Percentiles rank a stretch among this genome's conserved stretches.
Evolutionary conservation across 2,797 vertebrate species (phyloP).

Genomic region (Cheirogaleus major): DNA sequence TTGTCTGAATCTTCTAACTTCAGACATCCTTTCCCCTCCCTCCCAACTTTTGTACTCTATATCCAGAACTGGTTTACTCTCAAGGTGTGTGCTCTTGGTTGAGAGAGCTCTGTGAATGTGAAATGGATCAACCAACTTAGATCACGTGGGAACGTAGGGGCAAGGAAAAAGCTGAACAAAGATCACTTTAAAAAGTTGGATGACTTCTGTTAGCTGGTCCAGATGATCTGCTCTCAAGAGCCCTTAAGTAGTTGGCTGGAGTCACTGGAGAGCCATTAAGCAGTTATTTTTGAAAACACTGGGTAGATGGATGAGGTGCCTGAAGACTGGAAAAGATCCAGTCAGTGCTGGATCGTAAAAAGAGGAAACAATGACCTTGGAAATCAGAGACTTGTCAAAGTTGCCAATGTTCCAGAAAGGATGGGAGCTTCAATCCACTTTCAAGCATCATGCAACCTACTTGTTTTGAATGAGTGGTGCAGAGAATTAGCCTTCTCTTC

Average conservation of each 20-base stretch:
- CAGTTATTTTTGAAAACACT: constrained; percentile 73
- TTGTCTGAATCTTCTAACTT: constrained; percentile 33
- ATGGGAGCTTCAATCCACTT: neutral
- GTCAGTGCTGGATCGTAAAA: neutral
- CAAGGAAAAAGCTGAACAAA: constrained; percentile 38
- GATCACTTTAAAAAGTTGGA: constrained; percentile 64
- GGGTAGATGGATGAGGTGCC: constrained; percentile 56
- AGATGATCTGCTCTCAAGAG: constrained; percentile 64
- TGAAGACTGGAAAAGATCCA: constrained; percentile 64
- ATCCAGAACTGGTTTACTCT: constrained; percentile 6
- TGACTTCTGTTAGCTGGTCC: constrained; percentile 50
- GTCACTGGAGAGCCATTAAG: constrained; percentile 71
- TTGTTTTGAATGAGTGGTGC: neutral
- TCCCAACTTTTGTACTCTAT: neutral
- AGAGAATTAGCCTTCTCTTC: neutral
- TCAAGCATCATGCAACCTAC: neutral
- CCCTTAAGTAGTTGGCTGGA: constrained; percentile 59
- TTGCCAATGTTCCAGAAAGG: constrained; percentile 44
- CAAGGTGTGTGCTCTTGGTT: neutral
- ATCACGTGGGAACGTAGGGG: neutral
- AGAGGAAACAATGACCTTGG: constrained; percentile 63
- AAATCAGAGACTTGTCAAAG: constrained; percentile 50
- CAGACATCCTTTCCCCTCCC: neutral
- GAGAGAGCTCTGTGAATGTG: constrained; percentile 3
- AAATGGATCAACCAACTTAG: neutral